Conservation (phyloP, 1,140 invertebrate genomes). For the Centruroides vittatus region DNA sequence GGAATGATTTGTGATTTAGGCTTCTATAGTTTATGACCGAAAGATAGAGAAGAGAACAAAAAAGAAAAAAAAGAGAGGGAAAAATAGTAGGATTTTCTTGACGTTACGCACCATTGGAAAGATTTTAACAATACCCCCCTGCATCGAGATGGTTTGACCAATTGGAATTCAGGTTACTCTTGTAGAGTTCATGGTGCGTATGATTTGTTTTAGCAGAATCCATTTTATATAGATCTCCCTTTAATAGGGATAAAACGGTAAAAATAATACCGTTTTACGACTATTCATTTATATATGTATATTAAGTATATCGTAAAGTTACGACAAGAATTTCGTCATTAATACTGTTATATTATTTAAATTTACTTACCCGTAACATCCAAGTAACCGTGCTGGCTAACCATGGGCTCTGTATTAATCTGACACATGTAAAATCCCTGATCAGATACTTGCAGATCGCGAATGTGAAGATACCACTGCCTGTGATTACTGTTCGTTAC, state of each 20-base stretch:
- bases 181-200: too few relatives aligned
- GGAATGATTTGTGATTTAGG: too few relatives aligned
- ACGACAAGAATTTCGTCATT: neutral
- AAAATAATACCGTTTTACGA: too few relatives aligned
- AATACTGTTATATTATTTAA: neutral
- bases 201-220: too few relatives aligned
- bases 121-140: too few relatives aligned
- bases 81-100: neutral
- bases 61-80: neutral
- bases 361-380: conserved; percentile 73
- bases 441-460: conserved; percentile 76
- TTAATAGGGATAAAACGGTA: too few relatives aligned
- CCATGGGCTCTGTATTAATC: conserved; percentile 86
- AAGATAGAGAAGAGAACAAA: neutral
- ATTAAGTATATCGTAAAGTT: too few relatives aligned
- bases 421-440: conserved; percentile 90
- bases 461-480: conserved; percentile 64
- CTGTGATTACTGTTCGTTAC: conserved; percentile 51
- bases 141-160: too few relatives aligned
- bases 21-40: neutral
- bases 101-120: neutral
- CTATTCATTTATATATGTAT: too few relatives aligned
- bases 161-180: too few relatives aligned
- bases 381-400: conserved; percentile 64
- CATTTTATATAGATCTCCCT: too few relatives aligned